Base-by-base conservation (phyloP, 2,113 vertebrate species). In the Syngnathus floridae region DNA sequence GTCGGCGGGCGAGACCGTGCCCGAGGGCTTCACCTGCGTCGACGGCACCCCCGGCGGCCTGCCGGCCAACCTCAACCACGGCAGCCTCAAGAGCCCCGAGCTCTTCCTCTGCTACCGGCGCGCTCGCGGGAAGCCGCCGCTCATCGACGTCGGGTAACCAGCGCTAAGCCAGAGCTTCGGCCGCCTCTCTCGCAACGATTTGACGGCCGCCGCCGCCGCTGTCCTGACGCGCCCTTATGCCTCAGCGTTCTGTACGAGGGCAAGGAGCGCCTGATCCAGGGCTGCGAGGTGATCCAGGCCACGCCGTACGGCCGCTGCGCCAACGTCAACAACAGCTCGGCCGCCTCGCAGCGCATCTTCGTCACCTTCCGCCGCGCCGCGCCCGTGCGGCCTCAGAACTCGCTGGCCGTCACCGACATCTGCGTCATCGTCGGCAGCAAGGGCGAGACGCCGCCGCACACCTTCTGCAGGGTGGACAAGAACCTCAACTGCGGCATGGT, bases 401-500 rank as follows among this genome's bases (percentile, higher is more conserved):
- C 96, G 0, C 87, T 98, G 84, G 94, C 94, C 0, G 97, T 99
- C 64, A 99, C 95, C 0, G 97, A 99, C 80, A 95, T 99, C 72
- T 98, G 97, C 62, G 92, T 99, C 63, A 98, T 99, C 73, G 81
- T 99, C 67, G 93, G 93, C 61, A 99, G 91, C 87, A 99, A 99
- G 86, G 95, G 95, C 38, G 97, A 99, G 87, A 95, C 89, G 0
- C 94, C 96, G 38, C 97, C 96, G 46, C 97, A 99, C 70, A 98
- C 97, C 1, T 99, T 99, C 80, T 98, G 96, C 80, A 98, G 95
- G 83, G 93, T 98, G 78, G 95, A 98, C 77, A 97, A 95, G 87
- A 99, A 98, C 84, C 94, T 99, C 74, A 99, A 99, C 75, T 93
- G 93, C 71, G 96, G 95, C 79, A 95, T 99, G 96, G 97, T 98